Evolutionary conservation across 2,888 invertebrate genomes (phyloP), one percentile per base, ranked within the genome.

Genomic region (Iphiclides podalirius): DNA sequence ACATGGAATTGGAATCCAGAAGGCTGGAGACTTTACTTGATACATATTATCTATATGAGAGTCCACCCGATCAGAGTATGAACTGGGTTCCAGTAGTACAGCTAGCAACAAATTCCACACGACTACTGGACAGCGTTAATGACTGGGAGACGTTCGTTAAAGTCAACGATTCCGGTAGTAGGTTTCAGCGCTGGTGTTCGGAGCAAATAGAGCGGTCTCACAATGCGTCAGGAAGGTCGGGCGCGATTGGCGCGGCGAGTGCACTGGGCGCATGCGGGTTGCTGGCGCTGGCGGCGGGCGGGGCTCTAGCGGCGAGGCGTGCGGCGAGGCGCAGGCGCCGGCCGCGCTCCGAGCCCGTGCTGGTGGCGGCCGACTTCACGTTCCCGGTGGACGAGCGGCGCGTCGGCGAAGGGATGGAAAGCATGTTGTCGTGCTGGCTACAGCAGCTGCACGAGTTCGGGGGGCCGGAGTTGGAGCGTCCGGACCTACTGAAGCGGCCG

Each of bases 361-460:
- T 51, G 61, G 64, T 47, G 54, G 63, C 39, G 60, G 67, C 60
- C 61, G 67, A 46, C 63, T 78, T 59, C 72, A 73, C 58, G 72
- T 81, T 56, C 66, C 74, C 59, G 67, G 77, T 59, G 35, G 67
- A 60, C 56, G 83, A 80, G 59, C 69, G 78, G 2, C 75, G 81
- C 52, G 78, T 83, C 31, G 83, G 79, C 38, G 95, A 95, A 71
- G 95, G 95, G 51, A 95, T 95, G 77, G 95, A 95, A 76, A 93
- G 94, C 47, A 95, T 95, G 95, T 89, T 95, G 12, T 28, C 28
- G 28, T 95, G 95, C 72, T 95, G 95, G 94, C 79, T 95, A 54
- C 95, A 95, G 72, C 95, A 94, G 70, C 82, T 95, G 53, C 95
- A 95, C 75, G 95, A 95, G 73, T 94, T 95, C 63, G 94, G 95